These are phyloP conservation scores for Chrysogorgia sp. DNA, from an alignment of 92 coral and sea anemone genomes.

Conservation along the genomic window DNA sequence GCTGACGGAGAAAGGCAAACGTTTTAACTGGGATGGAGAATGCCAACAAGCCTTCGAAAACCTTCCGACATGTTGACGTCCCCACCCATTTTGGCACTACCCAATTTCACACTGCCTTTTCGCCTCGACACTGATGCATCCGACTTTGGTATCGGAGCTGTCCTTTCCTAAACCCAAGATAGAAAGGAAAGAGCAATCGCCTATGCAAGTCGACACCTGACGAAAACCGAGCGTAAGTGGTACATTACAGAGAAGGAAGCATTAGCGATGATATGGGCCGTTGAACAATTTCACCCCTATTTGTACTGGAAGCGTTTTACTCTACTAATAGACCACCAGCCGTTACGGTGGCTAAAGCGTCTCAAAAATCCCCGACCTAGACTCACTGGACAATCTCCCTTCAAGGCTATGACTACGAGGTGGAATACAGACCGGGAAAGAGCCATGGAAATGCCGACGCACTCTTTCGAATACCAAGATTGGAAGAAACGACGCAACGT, in stretches of 20 bases:
- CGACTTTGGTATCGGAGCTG: no score
- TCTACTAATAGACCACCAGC: slow-evolving; percentile 1
- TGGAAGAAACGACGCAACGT: no score
- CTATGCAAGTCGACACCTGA: slow-evolving; percentile 55
- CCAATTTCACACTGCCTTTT: no score
- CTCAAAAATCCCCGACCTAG: slow-evolving; percentile 48
- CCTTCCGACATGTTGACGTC: no score
- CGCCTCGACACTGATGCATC: no score
- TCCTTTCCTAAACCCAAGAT: no score
- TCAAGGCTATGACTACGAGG: no score
- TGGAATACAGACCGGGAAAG: no score
- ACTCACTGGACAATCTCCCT: slow-evolving; percentile 52
- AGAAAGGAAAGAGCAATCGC: slow-evolving; percentile 47
- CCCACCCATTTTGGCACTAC: no score
- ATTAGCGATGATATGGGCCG: slow-evolving; percentile 1
- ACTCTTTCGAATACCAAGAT: no score
- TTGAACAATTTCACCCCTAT: slow-evolving; percentile 2
- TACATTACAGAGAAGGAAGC: slow-evolving; percentile 13
- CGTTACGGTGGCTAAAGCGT: slow-evolving; percentile 42
- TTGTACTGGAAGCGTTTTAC: not conserved
- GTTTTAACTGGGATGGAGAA: slow-evolving; percentile 30
- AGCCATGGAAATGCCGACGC: no score
- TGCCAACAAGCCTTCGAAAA: slow-evolving; percentile 42
- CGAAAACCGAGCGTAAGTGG: slow-evolving; percentile 47
- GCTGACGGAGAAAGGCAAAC: slow-evolving; percentile 27